Base-by-base conservation (phyloP, 2,888 invertebrate genomes). In the Conops quadrifasciatus region DNA sequence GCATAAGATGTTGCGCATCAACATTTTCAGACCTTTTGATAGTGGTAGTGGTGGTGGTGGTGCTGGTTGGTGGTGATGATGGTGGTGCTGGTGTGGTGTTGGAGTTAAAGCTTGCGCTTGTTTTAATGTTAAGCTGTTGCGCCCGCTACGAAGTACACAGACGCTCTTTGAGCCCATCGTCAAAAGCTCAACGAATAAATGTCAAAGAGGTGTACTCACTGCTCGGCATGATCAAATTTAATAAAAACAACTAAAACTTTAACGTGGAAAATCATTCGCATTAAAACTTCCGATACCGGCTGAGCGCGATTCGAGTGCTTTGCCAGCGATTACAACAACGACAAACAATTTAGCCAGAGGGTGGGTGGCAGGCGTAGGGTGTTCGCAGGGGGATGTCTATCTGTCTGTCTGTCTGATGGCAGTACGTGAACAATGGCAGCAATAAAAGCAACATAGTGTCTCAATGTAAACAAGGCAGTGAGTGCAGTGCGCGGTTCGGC, bases 201-300 rank as follows among this genome's bases (percentile, higher is more conserved):
- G 49, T 49, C 49, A 49, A 49, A 16, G 19, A n/a, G 49, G 13
- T 49, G n/a, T 49, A 49, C 49, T 49, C 11, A n/a, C 16, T 49
- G 5, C 16, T 49, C 26, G 59, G 49, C 24, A 19, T 11, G 28
- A 28, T 19, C 24, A 64, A 51, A 62, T 11, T 21, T 36, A 63
- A 63, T 21, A 63, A 62, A 62, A 16, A 19, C 19, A 62, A 62
- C 21, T 36, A 43, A 64, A 49, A 49, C 47, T 16, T 49, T 47
- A 51, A 21, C 30, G 24, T 49, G 64, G 64, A 36, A 64, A 64
- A 64, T 64, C 51, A 28, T 64, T 28, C 26, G 64, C 49, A 64
- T 49, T 15, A 13, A 47, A 64, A 24, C 16, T 15, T 15, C 30
- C 5, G 11, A 53, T 11, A 15, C 28, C 26, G n/a, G 51, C 28